Evolutionary conservation across 2,113 vertebrate species (phyloP), one percentile per base, ranked within the genome.

Genomic region (Kryptolebias marmoratus): DNA sequence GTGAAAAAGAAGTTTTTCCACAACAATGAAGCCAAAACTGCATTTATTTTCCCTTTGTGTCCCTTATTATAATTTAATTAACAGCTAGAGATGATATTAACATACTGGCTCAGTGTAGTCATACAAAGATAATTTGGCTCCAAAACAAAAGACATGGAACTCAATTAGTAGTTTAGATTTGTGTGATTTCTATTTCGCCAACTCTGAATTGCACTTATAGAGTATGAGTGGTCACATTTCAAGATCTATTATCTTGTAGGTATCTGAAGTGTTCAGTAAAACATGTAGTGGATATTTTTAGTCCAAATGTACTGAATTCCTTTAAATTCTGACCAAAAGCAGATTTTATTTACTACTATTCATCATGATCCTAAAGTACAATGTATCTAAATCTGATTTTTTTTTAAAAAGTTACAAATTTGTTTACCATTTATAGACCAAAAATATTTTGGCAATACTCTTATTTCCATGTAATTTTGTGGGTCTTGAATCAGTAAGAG

Each of bases 11-110:
- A 50, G 52, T 83, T 32, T 27, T 81, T 71, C 68, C 67, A 67
- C 63, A 65, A 85, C 79, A 84, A 72, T 73, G 65, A 59, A 64
- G 72, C 66, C 2, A 42, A 68, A 54, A 32, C 64, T 64, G 65
- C 71, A 85, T 73, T 39, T 64, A 57, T 45, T 16, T 77, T 68
- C 68, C 67, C 39, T 49, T 86, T 84, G 77, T 70, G 53, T 56
- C 71, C 53, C 64, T 80, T 56, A 87, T 87, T 79, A 58, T 65
- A 31, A 77, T 82, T 87, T 77, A 83, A 87, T 90, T 85, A 85
- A 78, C 55, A 72, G 68, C 54, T 8, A 30, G 68, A 45, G 69
- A 85, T 81, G 71, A 55, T 64, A 76, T 77, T 73, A 79, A 70
- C 71, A 73, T 48, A 42, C 55, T 69, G 60, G 48, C 2, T 9